Evolutionary conservation across 2,797 vertebrate genomes (phyloP).

Genomic region (Sylvia borin): DNA sequence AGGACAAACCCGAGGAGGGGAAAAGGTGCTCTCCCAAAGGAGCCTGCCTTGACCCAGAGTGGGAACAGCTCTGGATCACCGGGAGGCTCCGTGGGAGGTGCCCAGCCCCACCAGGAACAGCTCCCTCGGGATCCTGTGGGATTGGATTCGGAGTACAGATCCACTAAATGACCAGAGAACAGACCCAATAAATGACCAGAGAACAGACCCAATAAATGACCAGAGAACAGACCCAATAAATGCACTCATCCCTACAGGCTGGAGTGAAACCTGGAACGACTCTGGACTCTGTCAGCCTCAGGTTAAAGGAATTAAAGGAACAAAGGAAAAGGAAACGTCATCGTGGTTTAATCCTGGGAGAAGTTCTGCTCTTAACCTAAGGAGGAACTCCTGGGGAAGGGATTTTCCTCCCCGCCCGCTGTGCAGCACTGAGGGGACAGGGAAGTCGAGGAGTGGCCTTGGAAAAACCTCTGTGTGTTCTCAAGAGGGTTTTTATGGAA

Average conservation of each 20-base stretch:
- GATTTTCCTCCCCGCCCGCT: neutral
- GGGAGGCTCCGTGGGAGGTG: neutral
- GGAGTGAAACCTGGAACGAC: neutral
- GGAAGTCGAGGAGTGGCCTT: neutral
- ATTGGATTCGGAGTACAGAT: conserved; percentile 21
- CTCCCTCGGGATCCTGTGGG: neutral
- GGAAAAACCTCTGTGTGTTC: neutral
- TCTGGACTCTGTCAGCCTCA: neutral
- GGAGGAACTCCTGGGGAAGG: neutral
- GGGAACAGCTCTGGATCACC: neutral
- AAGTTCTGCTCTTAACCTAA: conserved; percentile 3
- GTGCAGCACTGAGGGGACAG: neutral
- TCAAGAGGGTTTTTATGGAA: neutral
- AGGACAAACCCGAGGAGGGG: accelerated
- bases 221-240: neutral
- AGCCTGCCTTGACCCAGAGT: neutral
- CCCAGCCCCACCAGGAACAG: neutral
- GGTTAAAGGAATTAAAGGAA: neutral
- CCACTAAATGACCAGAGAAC: neutral
- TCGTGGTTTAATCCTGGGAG: neutral
- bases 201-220: neutral
- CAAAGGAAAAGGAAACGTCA: neutral
- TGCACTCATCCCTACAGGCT: neutral
- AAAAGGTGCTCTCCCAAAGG: neutral
- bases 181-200: too few species aligned